Percentiles rank a stretch among this genome's conserved stretches.
phyloP scores from a whole-genome alignment of 2,888 invertebrate species.

The Brachypterus glaber region DNA sequence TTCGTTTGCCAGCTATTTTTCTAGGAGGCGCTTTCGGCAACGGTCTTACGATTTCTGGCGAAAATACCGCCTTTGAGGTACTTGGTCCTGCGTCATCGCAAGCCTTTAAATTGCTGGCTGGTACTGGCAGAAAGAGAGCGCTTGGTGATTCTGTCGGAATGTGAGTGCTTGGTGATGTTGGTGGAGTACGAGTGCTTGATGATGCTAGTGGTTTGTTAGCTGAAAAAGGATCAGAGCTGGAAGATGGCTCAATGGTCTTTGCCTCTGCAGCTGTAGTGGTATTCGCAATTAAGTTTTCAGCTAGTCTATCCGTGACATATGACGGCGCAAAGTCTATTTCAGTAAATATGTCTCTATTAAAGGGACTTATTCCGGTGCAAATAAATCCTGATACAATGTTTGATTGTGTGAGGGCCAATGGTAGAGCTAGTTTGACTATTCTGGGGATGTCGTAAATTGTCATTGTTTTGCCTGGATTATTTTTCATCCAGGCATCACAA shows the following conservation, averaged over 20 bases:
- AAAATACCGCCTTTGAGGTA: too few relatives aligned
- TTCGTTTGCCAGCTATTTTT: slow-evolving; percentile 4
- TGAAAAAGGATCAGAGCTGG: background rate
- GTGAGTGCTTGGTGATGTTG: background rate
- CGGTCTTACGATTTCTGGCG: slow-evolving; percentile 7
- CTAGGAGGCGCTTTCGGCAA: slow-evolving; percentile 7
- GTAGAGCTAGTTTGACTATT: slow-evolving; percentile 12
- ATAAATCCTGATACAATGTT: slow-evolving; percentile 31
- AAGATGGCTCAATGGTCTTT: background rate
- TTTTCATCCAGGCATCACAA: slow-evolving; percentile 18
- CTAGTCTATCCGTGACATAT: slow-evolving; percentile 6
- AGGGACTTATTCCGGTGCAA: too few relatives aligned
- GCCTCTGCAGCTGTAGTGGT: background rate
- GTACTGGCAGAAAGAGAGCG: too few relatives aligned
- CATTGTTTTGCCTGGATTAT: slow-evolving; percentile 18
- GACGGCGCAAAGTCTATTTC: slow-evolving; percentile 6
- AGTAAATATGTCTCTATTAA: slow-evolving; percentile 15
- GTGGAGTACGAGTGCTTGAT: background rate
- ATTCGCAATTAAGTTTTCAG: too few relatives aligned
- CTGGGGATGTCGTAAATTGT: slow-evolving; percentile 18
- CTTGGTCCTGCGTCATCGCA: too few relatives aligned
- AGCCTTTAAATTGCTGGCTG: too few relatives aligned
- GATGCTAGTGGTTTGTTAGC: background rate
- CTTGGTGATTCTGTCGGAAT: background rate
- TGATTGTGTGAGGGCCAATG: too few relatives aligned